Evolutionary conservation across 2,113 vertebrate genomes (phyloP), one percentile per base, ranked within the genome.

Genomic region (Passerina amoena): DNA sequence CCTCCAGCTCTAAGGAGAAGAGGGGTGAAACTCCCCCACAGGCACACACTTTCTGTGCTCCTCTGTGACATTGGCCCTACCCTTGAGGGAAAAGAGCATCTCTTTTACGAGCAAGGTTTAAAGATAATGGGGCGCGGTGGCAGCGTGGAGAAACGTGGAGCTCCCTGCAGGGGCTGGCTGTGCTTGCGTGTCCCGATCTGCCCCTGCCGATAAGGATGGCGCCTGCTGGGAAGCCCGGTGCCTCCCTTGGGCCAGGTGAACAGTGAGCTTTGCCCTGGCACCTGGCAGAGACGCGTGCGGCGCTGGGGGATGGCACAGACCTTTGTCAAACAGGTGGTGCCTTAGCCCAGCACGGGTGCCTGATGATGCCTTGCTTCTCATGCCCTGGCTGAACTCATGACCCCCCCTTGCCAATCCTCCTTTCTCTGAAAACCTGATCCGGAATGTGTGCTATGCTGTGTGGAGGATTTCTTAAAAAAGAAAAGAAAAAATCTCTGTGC

Each of bases 241-340:
- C 72, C 91, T 94, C 56, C 95, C 45, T 51, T 14, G 60, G 92
- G 17, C n/a, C 83, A 3, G 83, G 77, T 11, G 56, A 51, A 45
- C 89, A 42, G 50, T 42, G 92, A 96, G 92, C 95, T 96, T 94
- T 92, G 92, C 54, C 84, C 93, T 37, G 77, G 72, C 87, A 91
- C 92, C 68, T 86, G 95, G 81, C 93, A 81, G 71, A 65, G 71
- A 2, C 64, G 4, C 30, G 51, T 83, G 86, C 16, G 2, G 59
- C 2, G 2, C 92, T 5, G 2, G 81, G 76, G 76, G 40, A 8
- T 42, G 24, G 82, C 65, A 37, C 68, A 81, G 77, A 66, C 63
- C 68, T 73, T 53, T 45, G 60, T 78, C 90, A 57, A 14, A 59
- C 17, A 31, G 75, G 68, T 86, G 76, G 7, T 45, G 61, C 33